Evolutionary conservation across 2,797 vertebrate species (phyloP).

Genomic region (Phataginus tetradactyla): DNA sequence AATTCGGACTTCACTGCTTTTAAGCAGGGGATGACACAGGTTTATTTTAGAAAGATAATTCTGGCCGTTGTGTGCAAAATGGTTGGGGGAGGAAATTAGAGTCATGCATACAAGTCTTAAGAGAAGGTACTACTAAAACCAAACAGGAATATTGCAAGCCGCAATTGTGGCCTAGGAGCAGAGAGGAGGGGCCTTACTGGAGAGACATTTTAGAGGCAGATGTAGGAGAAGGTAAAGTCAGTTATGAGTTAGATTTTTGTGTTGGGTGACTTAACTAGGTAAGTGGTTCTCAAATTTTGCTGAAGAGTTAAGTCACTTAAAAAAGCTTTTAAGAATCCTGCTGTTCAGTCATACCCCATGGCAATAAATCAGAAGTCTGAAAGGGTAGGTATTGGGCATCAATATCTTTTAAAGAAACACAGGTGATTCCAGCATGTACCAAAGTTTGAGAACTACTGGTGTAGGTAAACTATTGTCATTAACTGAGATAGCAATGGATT

Average conservation of each 20-base stretch:
- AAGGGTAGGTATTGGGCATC: background rate
- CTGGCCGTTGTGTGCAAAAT: background rate
- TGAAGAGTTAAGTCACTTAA: background rate
- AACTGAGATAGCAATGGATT: background rate
- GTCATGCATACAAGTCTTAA: background rate
- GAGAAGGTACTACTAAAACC: background rate
- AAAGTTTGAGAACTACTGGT: background rate
- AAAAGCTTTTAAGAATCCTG: background rate
- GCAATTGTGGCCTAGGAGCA: background rate
- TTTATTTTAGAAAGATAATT: slow-evolving; percentile 19
- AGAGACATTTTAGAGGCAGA: background rate
- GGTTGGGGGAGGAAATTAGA: background rate
- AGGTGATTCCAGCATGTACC: background rate
- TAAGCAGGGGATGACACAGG: background rate
- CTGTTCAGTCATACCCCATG: background rate
- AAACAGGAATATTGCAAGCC: background rate
- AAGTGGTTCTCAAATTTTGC: slow-evolving; percentile 40
- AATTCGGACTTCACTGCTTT: background rate
- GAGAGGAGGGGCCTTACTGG: background rate
- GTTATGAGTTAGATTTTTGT: background rate
- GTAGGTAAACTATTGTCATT: background rate
- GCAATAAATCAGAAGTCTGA: background rate
- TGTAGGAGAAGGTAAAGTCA: background rate
- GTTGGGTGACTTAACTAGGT: background rate
- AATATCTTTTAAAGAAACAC: background rate